Conservation (phyloP, 2,113 vertebrate species). For the Desmodus rotundus region DNA sequence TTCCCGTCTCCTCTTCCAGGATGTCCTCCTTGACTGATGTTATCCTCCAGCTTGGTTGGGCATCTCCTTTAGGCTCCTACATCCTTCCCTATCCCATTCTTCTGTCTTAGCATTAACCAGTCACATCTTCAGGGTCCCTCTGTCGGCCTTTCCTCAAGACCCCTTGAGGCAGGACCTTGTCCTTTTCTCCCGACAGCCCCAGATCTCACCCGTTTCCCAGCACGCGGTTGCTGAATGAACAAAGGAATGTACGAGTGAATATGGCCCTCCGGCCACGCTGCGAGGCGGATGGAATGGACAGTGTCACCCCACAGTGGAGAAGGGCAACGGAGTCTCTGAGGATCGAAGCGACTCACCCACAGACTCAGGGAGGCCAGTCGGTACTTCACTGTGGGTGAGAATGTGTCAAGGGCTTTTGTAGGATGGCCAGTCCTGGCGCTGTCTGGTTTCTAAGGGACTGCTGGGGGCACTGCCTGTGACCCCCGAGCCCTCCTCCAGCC, state of each 20-base stretch:
- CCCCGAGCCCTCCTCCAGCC: background rate
- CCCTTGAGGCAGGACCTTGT: accelerated
- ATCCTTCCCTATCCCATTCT: no score
- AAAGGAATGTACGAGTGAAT: background rate
- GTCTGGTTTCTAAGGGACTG: background rate
- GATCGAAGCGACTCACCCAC: accelerated
- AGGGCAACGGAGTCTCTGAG: background rate
- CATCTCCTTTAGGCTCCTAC: background rate
- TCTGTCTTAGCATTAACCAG: background rate
- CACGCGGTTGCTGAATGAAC: background rate
- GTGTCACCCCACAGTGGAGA: accelerated
- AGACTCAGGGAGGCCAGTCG: background rate
- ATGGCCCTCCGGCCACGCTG: background rate
- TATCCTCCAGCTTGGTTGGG: background rate
- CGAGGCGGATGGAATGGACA: background rate
- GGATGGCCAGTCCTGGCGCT: background rate
- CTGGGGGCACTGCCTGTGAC: accelerated
- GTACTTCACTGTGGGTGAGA: background rate
- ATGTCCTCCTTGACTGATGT: background rate
- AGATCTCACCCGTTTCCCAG: background rate
- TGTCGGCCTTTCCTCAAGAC: accelerated
- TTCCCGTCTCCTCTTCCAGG: background rate
- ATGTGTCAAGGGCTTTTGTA: background rate
- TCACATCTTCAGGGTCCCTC: background rate
- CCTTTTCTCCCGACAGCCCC: background rate